Evolutionary conservation across 2,888 invertebrate species (phyloP).

Genomic region (Yponomeuta sedellus): DNA sequence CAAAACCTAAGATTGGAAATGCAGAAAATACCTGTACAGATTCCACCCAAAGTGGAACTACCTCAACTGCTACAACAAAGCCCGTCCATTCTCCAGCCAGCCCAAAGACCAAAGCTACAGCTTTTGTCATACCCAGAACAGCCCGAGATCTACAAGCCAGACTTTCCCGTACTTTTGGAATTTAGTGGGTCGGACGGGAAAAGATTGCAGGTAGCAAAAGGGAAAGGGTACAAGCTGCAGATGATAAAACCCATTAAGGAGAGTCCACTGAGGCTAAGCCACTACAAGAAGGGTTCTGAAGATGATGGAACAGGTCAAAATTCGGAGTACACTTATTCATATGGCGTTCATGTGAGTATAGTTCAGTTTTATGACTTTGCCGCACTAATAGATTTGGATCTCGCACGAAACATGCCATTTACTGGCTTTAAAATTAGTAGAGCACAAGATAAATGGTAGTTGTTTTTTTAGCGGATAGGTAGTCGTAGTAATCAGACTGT

Average conservation of each 20-base stretch:
- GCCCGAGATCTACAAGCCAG: not conserved
- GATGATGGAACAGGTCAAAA: constrained; percentile 31
- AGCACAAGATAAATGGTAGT: not conserved
- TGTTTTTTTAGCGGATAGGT: too few relatives aligned
- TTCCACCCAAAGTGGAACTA: not conserved
- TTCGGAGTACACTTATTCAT: constrained; percentile 50
- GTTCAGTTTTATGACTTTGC: not conserved
- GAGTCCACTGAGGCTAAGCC: constrained; percentile 33
- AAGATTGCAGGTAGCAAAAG: not conserved
- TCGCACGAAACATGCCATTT: not conserved
- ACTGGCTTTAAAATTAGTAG: not conserved
- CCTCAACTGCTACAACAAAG: not conserved
- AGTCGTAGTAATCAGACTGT: too few relatives aligned
- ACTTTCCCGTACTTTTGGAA: not conserved
- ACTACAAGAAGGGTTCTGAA: constrained; percentile 29
- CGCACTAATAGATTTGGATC: not conserved
- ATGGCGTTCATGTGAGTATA: constrained; percentile 59
- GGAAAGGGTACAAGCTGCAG: constrained; percentile 25
- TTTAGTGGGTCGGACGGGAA: not conserved
- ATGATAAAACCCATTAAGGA: constrained; percentile 33
- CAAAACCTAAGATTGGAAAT: not conserved
- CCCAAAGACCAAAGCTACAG: not conserved
- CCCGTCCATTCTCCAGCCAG: not conserved
- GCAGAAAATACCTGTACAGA: not conserved
- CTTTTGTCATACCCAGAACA: not conserved